phyloP scores from a whole-genome alignment of 1,140 invertebrate species.

The Pogonomyrmex barbatus region DNA sequence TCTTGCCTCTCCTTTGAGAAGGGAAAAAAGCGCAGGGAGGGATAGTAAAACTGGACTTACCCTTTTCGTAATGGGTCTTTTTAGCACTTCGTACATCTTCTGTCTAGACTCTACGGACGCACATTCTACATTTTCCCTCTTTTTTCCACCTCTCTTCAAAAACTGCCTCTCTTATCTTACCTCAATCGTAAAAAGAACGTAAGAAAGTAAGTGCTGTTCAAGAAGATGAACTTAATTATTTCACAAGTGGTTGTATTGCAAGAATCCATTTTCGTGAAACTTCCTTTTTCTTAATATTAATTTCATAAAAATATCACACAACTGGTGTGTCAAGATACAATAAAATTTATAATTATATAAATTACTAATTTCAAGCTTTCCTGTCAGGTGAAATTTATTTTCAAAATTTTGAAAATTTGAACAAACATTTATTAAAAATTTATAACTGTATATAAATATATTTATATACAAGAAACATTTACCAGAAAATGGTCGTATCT shows the following conservation, averaged over 20 bases:
- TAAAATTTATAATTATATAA: background rate
- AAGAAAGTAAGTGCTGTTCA: constrained; percentile 25
- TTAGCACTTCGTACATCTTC: constrained; percentile 35
- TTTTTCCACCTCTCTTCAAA: background rate
- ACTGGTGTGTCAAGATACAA: background rate
- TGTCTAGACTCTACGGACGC: constrained; percentile 17
- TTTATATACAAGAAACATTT: background rate
- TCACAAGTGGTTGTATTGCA: background rate
- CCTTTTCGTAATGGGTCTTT: constrained; percentile 39
- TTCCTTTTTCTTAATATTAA: background rate
- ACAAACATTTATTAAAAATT: background rate
- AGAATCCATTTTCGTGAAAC: background rate
- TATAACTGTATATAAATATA: background rate
- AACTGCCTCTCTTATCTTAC: constrained; percentile 33
- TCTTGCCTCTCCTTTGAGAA: constrained; percentile 6
- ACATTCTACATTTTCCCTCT: background rate
- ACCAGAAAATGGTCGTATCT: background rate
- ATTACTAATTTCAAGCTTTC: background rate
- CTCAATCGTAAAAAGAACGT: background rate
- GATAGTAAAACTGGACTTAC: constrained; percentile 13
- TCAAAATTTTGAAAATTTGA: background rate
- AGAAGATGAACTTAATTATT: constrained; percentile 35
- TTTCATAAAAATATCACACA: background rate
- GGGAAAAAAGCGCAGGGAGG: constrained; percentile 15
- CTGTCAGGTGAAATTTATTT: background rate